Conservation (phyloP, 1,140 invertebrate genomes). For the Bombus affinis region DNA sequence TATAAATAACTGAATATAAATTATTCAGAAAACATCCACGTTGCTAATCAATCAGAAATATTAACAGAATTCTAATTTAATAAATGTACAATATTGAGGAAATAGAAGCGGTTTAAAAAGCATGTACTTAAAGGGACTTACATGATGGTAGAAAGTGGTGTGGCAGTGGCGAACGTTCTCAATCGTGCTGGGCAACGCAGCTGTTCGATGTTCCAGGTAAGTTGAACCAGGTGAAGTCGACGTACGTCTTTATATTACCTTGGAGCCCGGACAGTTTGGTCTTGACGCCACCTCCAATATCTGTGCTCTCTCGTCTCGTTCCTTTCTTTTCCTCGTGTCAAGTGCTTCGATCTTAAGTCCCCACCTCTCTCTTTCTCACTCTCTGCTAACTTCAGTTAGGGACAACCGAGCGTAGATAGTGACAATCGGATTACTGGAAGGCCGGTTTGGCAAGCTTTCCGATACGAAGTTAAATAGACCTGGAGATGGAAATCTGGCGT, state of each 20-base stretch:
- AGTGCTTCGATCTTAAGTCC: constrained; percentile 11
- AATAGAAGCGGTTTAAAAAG: neutral
- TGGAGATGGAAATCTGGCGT: neutral
- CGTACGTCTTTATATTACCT: constrained; percentile 81
- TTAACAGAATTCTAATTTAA: neutral
- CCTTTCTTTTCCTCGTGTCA: constrained; percentile 52
- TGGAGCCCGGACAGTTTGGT: constrained; percentile 73
- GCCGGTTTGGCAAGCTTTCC: neutral
- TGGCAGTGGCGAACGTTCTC: constrained; percentile 73
- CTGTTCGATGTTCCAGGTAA: constrained; percentile 68
- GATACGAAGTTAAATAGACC: neutral
- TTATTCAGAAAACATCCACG: neutral
- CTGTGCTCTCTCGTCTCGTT: constrained; percentile 65
- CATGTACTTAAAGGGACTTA: constrained; percentile 64
- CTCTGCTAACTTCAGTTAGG: neutral
- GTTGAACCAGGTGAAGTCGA: constrained; percentile 70
- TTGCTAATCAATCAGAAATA: neutral
- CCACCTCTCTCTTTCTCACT: neutral
- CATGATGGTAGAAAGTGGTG: constrained; percentile 79
- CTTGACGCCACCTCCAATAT: constrained; percentile 69
- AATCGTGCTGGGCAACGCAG: constrained; percentile 45
- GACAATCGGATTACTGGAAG: constrained; percentile 16
- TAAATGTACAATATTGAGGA: neutral
- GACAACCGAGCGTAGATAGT: constrained; percentile 16
- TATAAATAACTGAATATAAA: neutral